A percentile compares a stretch with the other conserved stretches of the same genome.
Conservation (phyloP, 2,888 invertebrate genomes). For the Tinea trinotella region DNA sequence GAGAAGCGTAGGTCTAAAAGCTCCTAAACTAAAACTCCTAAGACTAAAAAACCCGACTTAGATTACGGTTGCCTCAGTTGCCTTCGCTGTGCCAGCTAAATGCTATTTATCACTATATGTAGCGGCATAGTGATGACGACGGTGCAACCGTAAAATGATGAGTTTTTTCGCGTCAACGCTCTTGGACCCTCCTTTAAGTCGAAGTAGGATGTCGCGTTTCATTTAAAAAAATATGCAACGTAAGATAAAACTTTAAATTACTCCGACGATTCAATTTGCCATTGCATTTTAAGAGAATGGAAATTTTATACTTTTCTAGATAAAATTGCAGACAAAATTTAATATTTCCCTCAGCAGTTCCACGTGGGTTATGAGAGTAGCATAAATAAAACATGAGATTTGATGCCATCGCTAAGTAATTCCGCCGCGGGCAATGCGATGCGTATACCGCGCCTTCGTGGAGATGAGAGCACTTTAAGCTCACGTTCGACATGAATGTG, state of each 20-base stretch:
- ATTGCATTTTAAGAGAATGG: neutral
- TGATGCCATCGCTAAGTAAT: conserved; percentile 14
- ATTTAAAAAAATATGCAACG: neutral
- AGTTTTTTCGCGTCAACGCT: too few species aligned
- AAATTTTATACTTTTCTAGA: conserved; percentile 10
- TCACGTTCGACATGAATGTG: conserved; percentile 1
- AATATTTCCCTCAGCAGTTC: conserved; percentile 11
- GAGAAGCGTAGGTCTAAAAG: too few species aligned
- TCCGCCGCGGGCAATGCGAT: neutral
- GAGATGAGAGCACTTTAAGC: conserved; percentile 1
- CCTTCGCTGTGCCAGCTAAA: too few species aligned
- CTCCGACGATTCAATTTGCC: neutral
- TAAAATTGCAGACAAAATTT: conserved; percentile 9
- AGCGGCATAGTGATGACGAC: too few species aligned
- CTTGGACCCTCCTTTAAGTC: too few species aligned
- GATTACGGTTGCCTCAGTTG: too few species aligned
- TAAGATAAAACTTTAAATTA: conserved; percentile 8
- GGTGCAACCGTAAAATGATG: too few species aligned
- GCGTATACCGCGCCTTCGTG: neutral
- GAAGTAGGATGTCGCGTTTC: too few species aligned
- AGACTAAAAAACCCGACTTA: too few species aligned
- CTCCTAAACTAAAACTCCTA: too few species aligned
- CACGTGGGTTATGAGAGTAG: neutral
- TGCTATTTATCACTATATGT: too few species aligned
- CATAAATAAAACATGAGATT: conserved; percentile 19